Evolutionary conservation across 2,797 vertebrate species (phyloP), one percentile per base, ranked within the genome.

Genomic region (Pantherophis vulpinus): DNA sequence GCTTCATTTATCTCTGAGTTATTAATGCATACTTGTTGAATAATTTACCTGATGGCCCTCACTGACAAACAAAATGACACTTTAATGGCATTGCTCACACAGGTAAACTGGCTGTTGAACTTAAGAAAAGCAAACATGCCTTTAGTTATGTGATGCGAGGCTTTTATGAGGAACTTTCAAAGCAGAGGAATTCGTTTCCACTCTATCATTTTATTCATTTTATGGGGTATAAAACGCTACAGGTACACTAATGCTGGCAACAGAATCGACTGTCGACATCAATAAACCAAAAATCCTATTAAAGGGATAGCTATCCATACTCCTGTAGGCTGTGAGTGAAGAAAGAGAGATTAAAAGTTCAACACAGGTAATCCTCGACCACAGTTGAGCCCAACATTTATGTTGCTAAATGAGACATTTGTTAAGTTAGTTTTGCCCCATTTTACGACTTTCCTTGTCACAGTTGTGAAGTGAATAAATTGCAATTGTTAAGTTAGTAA

Each of bases 1-100:
- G 29, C 0, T 11, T 55, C 79, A 90, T 90, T 32, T 87, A 47
- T 11, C 37, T 94, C 92, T 95, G 94, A 96, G 96, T 97, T 91
- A 96, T 95, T 96, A 96, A 96, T 96, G 59, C 54, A 2, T 51
- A 92, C 94, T 60, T 88, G 66, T 95, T 92, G 94, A 95, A 91
- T 94, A 87, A 95, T 95, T 95, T 95, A 92, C 70, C 63, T 87
- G 91, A 9, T 89, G 87, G 59, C 92, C 51, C 56, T 90, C 87
- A 5, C 74, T 11, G 59, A 88, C 90, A 14, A 94, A 7, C 59
- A 89, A 94, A 95, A 29, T 70, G 83, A 4, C 89, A 88, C 63
- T 74, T 94, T 60, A 87, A 79, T 59, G 94, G 66, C 63, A 92
- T 4, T 2, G 91, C 94, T 94, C 88, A 90, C 25, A 74, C 25